Conservation (phyloP, 1,140 invertebrate genomes). For the Pseudomyrmex concolor region DNA sequence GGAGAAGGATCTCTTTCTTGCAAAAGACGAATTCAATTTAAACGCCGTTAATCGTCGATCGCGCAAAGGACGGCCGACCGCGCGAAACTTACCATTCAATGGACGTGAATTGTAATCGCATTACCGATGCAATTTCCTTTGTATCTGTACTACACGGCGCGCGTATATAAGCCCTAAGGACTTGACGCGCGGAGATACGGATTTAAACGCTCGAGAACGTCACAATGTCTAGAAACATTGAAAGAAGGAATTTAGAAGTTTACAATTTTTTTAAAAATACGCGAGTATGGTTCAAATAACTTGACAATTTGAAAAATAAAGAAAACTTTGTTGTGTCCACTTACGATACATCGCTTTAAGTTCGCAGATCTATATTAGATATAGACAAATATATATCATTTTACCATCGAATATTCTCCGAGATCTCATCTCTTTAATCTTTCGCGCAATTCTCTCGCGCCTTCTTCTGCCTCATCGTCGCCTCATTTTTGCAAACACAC, state of each 20-base stretch:
- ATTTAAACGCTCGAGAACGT: neutral
- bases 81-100: slow-evolving; percentile 38
- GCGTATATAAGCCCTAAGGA: neutral
- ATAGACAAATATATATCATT: too few species aligned
- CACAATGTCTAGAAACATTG: neutral
- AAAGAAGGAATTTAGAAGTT: too few species aligned
- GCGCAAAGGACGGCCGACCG: slow-evolving; percentile 11
- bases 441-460: too few species aligned
- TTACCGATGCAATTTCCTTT: slow-evolving; percentile 31
- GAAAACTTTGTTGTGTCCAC: too few species aligned
- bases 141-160: too few species aligned
- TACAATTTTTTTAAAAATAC: too few species aligned
- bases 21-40: slow-evolving; percentile 76
- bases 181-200: too few species aligned
- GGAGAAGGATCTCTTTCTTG: slow-evolving; percentile 23
- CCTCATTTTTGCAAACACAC: neutral
- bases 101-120: slow-evolving; percentile 44
- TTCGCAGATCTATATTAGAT: too few species aligned
- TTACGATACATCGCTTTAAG: too few species aligned
- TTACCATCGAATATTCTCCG: too few species aligned
- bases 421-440: neutral
- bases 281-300: too few species aligned
- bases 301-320: too few species aligned
- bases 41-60: slow-evolving; percentile 70
- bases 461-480: neutral